Evolutionary conservation across 2,113 vertebrate species (phyloP), one percentile per base, ranked within the genome.

Genomic region (Cephalopterus ornatus): DNA sequence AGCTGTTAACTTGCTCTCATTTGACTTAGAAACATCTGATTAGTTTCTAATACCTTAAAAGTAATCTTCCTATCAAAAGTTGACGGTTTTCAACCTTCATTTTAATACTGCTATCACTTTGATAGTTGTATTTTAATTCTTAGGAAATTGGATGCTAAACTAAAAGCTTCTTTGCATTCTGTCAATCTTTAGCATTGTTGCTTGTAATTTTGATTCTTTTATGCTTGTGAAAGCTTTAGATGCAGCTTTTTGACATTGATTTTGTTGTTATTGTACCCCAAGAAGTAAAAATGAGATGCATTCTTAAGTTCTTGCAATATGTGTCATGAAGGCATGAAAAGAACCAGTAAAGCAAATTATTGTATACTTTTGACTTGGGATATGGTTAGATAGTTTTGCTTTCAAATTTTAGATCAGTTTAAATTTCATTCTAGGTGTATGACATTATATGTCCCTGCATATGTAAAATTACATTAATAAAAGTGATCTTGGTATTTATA

Each of bases 161-260:
- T 92, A 72, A 90, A 97, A 94, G 78, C 85, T 88, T 78, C 49
- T 85, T 92, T 88, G n/a, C 67, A 18, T 95, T 94, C 42, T 85
- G 56, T 78, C 85, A 85, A 12, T 92, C 84, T 78, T 89, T 12
- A 88, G 32, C 62, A 35, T 87, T 95, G 74, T 81, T 10, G 10
- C 52, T 32, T 89, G 28, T 82, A 90, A 76, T 93, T 92, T 89
- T 67, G 41, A 13, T 80, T 80, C 78, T 93, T 89, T 79, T 84
- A 67, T 86, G 42, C 71, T 61, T 61, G 44, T 73, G 63, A 35
- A 85, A 85, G 19, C 81, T 93, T 72, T 85, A 72, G 49, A 52
- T 82, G 39, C 56, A 75, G 42, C 14, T 88, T 95, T 95, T 92
- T 88, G 52, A 79, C 52, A 24, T 24, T 75, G 21, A 37, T 74